These are phyloP conservation scores for Xanthia togata DNA, from an alignment of 2,888 invertebrate species.

Conservation along the genomic window DNA sequence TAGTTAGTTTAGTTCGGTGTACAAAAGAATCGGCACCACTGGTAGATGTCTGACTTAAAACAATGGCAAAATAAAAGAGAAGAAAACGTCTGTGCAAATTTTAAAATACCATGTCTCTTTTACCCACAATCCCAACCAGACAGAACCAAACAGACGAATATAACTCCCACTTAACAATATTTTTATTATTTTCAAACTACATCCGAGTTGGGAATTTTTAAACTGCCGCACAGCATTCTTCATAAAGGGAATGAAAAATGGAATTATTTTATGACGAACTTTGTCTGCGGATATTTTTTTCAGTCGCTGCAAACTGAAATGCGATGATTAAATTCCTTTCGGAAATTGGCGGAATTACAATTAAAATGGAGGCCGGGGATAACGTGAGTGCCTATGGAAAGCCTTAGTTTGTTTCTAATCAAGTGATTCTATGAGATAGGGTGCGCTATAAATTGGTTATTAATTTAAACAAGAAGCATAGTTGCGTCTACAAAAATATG, in stretches of 20 bases:
- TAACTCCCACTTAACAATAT: conserved; percentile 39
- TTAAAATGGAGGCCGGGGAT: conserved; percentile 35
- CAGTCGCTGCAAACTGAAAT: conserved; percentile 44
- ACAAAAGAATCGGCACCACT: too few relatives aligned
- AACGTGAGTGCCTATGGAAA: neutral
- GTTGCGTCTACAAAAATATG: neutral
- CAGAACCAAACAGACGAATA: conserved; percentile 18
- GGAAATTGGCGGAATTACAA: conserved; percentile 49
- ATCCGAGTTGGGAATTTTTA: conserved; percentile 47
- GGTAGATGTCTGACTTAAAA: neutral
- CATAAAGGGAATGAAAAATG: conserved; percentile 54
- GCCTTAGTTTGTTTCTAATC: neutral
- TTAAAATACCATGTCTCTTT: neutral
- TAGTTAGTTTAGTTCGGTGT: too few relatives aligned
- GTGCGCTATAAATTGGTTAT: too few relatives aligned
- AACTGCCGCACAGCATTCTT: conserved; percentile 51
- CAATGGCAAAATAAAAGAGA: neutral
- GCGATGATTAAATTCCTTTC: conserved; percentile 62
- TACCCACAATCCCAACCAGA: conserved; percentile 1
- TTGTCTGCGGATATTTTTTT: conserved; percentile 54
- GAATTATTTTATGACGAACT: conserved; percentile 64
- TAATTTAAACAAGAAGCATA: neutral
- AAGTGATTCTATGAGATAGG: neutral
- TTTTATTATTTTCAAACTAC: conserved; percentile 56
- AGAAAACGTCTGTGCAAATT: neutral